Evolutionary conservation across 2,888 invertebrate genomes (phyloP).

Genomic region (Nomada flava): DNA sequence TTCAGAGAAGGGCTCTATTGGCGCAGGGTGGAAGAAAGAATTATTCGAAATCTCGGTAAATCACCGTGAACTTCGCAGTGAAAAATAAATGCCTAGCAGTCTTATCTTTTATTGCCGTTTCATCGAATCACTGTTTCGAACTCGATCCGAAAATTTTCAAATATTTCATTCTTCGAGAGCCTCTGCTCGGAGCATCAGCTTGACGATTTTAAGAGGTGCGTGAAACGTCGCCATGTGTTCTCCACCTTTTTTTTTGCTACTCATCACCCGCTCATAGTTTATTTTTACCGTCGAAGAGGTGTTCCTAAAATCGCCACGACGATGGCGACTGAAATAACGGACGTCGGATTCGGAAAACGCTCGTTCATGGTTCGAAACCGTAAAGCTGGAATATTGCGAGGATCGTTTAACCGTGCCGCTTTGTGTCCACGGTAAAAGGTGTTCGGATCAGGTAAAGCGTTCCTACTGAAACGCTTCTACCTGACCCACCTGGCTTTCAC

Average conservation of each 20-base stretch:
- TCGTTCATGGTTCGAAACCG: slow-evolving; percentile 5
- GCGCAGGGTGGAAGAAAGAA: too few relatives aligned
- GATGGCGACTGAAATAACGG: slow-evolving; percentile 32
- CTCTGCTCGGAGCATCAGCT: not conserved
- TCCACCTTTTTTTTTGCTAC: slow-evolving; percentile 3
- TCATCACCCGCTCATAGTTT: slow-evolving; percentile 26
- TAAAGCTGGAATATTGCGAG: slow-evolving; percentile 54
- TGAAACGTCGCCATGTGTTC: slow-evolving; percentile 27
- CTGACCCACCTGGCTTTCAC: slow-evolving; percentile 80
- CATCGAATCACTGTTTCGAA: not conserved
- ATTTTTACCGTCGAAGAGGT: slow-evolving; percentile 48
- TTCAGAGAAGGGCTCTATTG: too few relatives aligned
- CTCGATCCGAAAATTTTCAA: slow-evolving; percentile 50
- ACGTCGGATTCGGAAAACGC: not conserved
- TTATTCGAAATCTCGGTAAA: too few relatives aligned
- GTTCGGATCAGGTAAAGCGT: slow-evolving; percentile 74
- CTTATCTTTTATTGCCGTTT: too few relatives aligned
- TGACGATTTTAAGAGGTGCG: slow-evolving; percentile 23
- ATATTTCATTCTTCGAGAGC: slow-evolving; percentile 29
- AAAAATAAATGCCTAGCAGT: too few relatives aligned
- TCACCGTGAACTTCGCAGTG: too few relatives aligned
- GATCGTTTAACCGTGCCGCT: slow-evolving; percentile 37
- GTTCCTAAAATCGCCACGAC: not conserved
- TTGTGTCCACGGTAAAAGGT: slow-evolving; percentile 66
- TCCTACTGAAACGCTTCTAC: slow-evolving; percentile 72